Evolutionary conservation across 1,140 invertebrate genomes (phyloP).

Genomic region (Chrysopa pallens): DNA sequence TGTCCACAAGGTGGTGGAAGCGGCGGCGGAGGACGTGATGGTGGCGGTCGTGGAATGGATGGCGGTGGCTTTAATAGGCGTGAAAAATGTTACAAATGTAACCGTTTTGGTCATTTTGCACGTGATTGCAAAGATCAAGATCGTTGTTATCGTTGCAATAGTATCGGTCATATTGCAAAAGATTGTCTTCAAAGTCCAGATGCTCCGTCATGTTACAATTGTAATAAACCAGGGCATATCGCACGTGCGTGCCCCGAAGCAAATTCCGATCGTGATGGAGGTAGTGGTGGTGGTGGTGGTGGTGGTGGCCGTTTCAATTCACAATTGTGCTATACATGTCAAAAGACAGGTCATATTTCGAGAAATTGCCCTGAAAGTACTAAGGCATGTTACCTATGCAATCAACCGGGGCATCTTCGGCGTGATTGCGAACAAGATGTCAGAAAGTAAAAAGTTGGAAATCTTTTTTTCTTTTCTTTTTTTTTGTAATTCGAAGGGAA

Average conservation of each 20-base stretch:
- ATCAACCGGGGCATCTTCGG: slow-evolving; percentile 76
- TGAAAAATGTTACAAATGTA: slow-evolving; percentile 90
- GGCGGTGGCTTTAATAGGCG: slow-evolving; percentile 33
- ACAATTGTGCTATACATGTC: slow-evolving; percentile 74
- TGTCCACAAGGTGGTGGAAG: slow-evolving; percentile 48
- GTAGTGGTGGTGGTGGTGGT: slow-evolving; percentile 26
- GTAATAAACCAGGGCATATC: slow-evolving; percentile 74
- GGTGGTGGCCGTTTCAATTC: slow-evolving; percentile 20
- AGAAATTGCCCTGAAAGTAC: slow-evolving; percentile 71
- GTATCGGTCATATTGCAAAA: slow-evolving; percentile 75
- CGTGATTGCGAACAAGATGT: slow-evolving; percentile 69
- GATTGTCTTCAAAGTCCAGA: slow-evolving; percentile 70
- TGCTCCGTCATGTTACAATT: slow-evolving; percentile 69
- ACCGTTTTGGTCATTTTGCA: slow-evolving; percentile 81
- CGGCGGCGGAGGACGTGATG: slow-evolving; percentile 27
- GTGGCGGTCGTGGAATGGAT: slow-evolving; percentile 31
- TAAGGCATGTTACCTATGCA: slow-evolving; percentile 76
- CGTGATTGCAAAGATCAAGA: slow-evolving; percentile 76
- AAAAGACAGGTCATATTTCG: slow-evolving; percentile 74
- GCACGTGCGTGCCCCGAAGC: slow-evolving; percentile 63
- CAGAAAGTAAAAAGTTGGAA: slow-evolving; percentile 31
- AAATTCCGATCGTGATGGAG: slow-evolving; percentile 25
- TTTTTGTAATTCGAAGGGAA: too few relatives aligned
- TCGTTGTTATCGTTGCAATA: slow-evolving; percentile 69
- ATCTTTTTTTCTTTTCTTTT: too few relatives aligned